A percentile compares a stretch with the other conserved stretches of the same genome.
These are phyloP conservation scores for Caenorhabditis imperialis DNA, from an alignment of 2,888 invertebrate genomes.

Conservation along the genomic window DNA sequence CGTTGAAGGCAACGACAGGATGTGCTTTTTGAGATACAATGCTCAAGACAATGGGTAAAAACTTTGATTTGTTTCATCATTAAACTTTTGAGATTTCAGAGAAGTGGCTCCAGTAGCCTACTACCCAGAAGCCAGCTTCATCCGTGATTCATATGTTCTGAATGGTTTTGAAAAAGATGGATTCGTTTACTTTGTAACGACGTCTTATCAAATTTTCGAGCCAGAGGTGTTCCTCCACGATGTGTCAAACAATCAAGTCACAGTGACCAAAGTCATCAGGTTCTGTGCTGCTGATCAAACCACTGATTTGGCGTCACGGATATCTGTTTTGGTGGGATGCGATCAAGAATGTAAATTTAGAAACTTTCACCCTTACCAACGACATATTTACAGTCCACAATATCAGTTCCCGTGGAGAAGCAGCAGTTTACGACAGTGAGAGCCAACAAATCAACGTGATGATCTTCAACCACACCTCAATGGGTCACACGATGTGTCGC, in stretches of 20 bases:
- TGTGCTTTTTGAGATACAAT: conserved; percentile 24
- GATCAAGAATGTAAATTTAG: conserved; percentile 34
- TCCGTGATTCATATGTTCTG: conserved; percentile 32
- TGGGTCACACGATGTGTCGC: conserved; percentile 37
- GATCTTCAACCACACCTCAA: conserved; percentile 22
- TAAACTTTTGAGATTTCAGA: conserved; percentile 25
- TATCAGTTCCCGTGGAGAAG: conserved; percentile 36
- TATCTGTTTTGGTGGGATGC: conserved; percentile 38
- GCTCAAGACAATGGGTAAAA: conserved; percentile 49
- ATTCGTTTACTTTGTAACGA: conserved; percentile 57
- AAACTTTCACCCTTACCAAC: not conserved
- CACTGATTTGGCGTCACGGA: conserved; percentile 43
- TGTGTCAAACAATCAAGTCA: conserved; percentile 13
- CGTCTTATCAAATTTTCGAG: conserved; percentile 53
- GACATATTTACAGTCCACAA: conserved; percentile 37
- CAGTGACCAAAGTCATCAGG: conserved; percentile 41
- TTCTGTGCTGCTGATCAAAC: conserved; percentile 45
- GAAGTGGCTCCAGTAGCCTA: not conserved
- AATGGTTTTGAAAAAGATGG: conserved; percentile 48
- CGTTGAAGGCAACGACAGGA: not conserved
- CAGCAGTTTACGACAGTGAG: conserved; percentile 36
- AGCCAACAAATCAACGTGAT: conserved; percentile 34
- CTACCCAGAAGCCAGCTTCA: conserved; percentile 54
- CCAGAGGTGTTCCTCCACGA: conserved; percentile 41
- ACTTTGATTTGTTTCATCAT: not conserved